phyloP scores from a whole-genome alignment of 2,888 invertebrate species.

The Adelphocoris suturalis region DNA sequence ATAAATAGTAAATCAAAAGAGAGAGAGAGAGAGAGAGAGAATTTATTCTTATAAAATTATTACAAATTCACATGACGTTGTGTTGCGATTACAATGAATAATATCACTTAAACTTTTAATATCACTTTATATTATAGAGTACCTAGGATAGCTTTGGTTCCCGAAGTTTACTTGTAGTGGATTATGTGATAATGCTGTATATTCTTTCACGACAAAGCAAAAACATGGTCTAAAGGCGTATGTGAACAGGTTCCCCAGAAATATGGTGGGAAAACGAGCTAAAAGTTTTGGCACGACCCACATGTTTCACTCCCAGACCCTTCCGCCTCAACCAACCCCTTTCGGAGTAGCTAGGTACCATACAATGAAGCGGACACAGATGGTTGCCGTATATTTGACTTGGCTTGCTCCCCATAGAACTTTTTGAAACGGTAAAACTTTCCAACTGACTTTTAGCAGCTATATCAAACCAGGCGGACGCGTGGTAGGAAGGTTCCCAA shows the following conservation, averaged over 20 bases:
- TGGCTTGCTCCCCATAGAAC: not conserved
- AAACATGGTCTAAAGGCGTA: slow-evolving; percentile 11
- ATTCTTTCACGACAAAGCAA: not conserved
- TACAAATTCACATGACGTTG: too few relatives aligned
- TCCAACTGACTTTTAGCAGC: not conserved
- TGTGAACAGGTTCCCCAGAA: not conserved
- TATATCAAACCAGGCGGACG: not conserved
- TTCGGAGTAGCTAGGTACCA: not conserved
- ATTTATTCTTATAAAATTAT: too few relatives aligned
- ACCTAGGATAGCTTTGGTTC: too few relatives aligned
- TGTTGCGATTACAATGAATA: too few relatives aligned
- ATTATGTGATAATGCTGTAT: not conserved
- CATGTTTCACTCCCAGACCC: not conserved
- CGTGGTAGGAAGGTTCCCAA: too few relatives aligned
- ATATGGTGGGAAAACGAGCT: too few relatives aligned
- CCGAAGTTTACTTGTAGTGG: not conserved
- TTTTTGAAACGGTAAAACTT: not conserved
- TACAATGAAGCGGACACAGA: slow-evolving; percentile 36
- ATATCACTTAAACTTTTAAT: too few relatives aligned
- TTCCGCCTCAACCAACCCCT: not conserved
- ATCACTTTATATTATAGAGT: too few relatives aligned
- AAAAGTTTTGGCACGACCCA: slow-evolving; percentile 19
- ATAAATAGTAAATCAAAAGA: too few relatives aligned
- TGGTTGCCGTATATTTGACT: slow-evolving; percentile 32
- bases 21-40: too few relatives aligned